A percentile compares a stretch with the other conserved stretches of the same genome.
These are phyloP conservation scores for Slavum lentiscoides DNA, from an alignment of 2,888 invertebrate species.

Conservation along the genomic window DNA sequence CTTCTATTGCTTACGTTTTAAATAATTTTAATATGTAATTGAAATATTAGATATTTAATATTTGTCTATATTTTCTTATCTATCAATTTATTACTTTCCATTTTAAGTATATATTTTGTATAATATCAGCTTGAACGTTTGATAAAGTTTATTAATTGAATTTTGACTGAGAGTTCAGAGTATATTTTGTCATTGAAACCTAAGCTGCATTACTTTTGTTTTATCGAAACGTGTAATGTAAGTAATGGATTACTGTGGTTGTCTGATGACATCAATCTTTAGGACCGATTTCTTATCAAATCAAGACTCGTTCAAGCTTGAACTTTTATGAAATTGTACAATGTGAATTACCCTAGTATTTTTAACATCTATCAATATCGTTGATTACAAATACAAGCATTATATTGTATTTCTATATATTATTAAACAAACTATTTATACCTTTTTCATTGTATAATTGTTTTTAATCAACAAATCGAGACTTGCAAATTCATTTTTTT, in stretches of 20 bases:
- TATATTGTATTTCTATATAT: neutral
- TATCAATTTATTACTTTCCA: neutral
- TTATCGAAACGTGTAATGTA: too few species aligned
- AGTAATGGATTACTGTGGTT: too few species aligned
- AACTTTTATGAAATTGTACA: neutral
- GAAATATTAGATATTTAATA: slow-evolving; percentile 21
- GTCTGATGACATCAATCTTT: too few species aligned
- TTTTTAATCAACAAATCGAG: neutral
- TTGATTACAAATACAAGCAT: neutral
- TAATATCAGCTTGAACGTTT: neutral
- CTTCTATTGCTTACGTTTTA: slow-evolving; percentile 21
- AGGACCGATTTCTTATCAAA: neutral
- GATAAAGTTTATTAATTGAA: neutral
- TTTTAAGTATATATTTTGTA: neutral
- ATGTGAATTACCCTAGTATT: slow-evolving; percentile 2
- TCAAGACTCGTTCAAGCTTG: neutral
- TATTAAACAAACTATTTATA: slow-evolving; percentile 16
- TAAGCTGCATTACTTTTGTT: neutral
- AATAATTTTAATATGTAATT: slow-evolving; percentile 19
- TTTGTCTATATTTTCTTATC: slow-evolving; percentile 23
- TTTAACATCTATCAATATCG: neutral
- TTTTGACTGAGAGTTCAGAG: neutral
- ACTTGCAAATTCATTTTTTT: neutral
- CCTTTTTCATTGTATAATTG: neutral
- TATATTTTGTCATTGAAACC: neutral